Evolutionary conservation across 2,113 vertebrate species (phyloP).

Genomic region (Carassius carassius): DNA sequence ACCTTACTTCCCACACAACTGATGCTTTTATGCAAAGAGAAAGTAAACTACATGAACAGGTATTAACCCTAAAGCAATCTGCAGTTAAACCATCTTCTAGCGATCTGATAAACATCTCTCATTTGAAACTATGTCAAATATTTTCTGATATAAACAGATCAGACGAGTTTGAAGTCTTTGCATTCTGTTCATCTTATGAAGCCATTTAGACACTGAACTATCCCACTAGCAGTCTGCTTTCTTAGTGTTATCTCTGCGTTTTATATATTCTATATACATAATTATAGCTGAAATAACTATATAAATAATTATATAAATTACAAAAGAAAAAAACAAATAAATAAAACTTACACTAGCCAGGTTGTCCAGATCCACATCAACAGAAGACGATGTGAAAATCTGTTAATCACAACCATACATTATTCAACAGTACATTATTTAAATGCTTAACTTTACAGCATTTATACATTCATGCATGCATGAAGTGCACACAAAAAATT

Average conservation of each 20-base stretch:
- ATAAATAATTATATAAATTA: no score
- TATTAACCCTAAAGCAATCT: no score
- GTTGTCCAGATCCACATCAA: constrained; percentile 88
- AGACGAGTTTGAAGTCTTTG: not conserved
- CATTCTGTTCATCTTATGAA: not conserved
- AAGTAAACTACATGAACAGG: not conserved
- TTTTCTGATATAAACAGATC: not conserved
- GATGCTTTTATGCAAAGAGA: not conserved
- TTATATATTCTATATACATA: no score
- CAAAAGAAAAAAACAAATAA: no score
- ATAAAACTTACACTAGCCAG: constrained; percentile 83
- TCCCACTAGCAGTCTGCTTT: not conserved
- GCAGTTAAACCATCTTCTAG: no score
- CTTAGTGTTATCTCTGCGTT: no score
- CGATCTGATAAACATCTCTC: no score
- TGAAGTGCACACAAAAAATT: no score
- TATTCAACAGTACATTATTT: no score
- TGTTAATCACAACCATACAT: constrained; percentile 55
- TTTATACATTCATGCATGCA: no score
- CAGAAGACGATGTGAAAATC: constrained; percentile 80
- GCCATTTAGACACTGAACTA: not conserved
- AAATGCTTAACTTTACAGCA: no score
- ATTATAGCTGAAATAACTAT: no score
- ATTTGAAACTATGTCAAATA: not conserved
- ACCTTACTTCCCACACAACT: not conserved